Base-by-base conservation (phyloP, 2,888 invertebrate species). In the Dynastes hyllus region DNA sequence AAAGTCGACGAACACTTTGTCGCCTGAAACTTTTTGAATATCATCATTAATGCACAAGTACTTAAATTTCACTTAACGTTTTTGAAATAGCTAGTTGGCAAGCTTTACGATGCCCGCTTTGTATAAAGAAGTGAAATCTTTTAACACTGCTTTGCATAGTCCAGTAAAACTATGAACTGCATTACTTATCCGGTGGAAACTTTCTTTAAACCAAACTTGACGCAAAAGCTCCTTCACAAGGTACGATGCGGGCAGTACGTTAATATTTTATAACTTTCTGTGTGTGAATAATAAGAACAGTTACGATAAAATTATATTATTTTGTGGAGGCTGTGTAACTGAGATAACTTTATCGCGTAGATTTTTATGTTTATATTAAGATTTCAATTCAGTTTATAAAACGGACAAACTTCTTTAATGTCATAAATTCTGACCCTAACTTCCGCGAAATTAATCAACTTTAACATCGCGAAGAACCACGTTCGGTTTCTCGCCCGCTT, bases 1-100 rank as follows among this genome's bases (percentile, higher is more conserved):
- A 9, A n/a, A 67, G 45, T 6, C 65, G 65, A 16, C 66, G 9
- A 40, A 16, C 40, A 37, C 16, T 66, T 69, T 22, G 27, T 11
- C 51, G 50, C 53, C 16, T 22, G 45, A 13, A 73, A 73, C 61
- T 73, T 73, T 58, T 37, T 73, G 73, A 73, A 73, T 73, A 61
- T 40, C 61, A 73, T 73, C 73, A 73, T 73, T 73, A 73, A 73
- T 61, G 73, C 40, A 61, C 27, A 61, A 73, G 61, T 61, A 40
- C 73, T 73, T 58, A 61, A 73, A 73, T 73, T 61, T 73, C 73
- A 73, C 73, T 73, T 73, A 45, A 61, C 40, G 45, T 73, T 73
- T 73, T 73, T 73, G 45, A 58, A 32, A 37, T 73, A 16, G 73
- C 58, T 45, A 27, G 29, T 27, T 29, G 58, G 29, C 40, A 40